Evolutionary conservation across 1,140 invertebrate genomes (phyloP).

Genomic region (Lucilia cuprina): DNA sequence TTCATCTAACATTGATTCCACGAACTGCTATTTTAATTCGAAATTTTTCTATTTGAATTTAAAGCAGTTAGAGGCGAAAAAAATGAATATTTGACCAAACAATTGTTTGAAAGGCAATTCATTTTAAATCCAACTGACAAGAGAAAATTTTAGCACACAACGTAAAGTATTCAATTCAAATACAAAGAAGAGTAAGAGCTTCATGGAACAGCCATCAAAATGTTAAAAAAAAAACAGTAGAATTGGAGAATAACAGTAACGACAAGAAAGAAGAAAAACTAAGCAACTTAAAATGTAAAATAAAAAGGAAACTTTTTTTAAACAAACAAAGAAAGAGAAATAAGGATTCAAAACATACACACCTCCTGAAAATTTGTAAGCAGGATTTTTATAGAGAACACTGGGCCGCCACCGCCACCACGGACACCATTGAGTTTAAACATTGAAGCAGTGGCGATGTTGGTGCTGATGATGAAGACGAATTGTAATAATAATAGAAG

Average conservation of each 20-base stretch:
- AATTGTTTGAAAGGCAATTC: background rate
- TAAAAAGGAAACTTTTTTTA: background rate
- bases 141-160: background rate
- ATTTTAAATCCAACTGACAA: slow-evolving; percentile 3
- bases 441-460: background rate
- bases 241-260: background rate
- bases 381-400: background rate
- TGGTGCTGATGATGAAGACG: background rate
- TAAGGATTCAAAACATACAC: background rate
- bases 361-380: background rate
- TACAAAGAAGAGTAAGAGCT: background rate
- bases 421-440: background rate
- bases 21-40: no score
- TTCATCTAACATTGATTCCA: no score
- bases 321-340: background rate
- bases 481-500: background rate
- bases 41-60: background rate
- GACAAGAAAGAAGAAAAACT: background rate
- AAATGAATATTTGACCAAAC: background rate
- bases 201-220: background rate
- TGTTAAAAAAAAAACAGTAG: background rate
- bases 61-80: background rate
- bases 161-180: background rate
- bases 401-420: background rate
- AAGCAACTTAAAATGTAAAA: background rate